These are phyloP conservation scores for Xyliphius kryptos DNA, from an alignment of 2,113 vertebrate species.

Conservation along the genomic window DNA sequence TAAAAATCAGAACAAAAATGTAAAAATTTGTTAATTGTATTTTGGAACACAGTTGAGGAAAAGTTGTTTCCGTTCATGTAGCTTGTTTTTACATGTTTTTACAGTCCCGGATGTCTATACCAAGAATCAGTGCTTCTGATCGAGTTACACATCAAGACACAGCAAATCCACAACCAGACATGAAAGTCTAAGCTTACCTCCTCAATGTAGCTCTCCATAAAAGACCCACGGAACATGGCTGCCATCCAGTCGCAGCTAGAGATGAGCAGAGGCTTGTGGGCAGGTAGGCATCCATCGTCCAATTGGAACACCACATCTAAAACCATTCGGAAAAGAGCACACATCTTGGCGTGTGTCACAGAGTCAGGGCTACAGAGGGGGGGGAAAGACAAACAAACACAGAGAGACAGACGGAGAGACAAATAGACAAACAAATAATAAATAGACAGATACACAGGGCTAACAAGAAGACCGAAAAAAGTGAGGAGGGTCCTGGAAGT, in stretches of 20 bases:
- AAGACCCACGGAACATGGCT: constrained; percentile 84
- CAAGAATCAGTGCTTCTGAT: no score
- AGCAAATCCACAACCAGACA: no score
- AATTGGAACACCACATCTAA: constrained; percentile 81
- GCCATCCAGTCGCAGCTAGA: constrained; percentile 51
- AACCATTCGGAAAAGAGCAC: constrained; percentile 72
- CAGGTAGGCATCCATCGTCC: constrained; percentile 75
- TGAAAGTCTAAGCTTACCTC: constrained; percentile 65
- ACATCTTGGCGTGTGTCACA: constrained; percentile 72
- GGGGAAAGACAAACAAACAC: constrained; percentile 58
- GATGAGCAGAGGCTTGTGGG: constrained; percentile 83
- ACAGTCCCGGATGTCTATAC: no score
- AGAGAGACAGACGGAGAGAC: constrained; percentile 53
- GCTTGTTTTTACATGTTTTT: no score
- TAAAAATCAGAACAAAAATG: no score
- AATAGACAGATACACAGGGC: constrained; percentile 47
- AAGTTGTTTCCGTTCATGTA: no score
- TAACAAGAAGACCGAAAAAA: constrained; percentile 39
- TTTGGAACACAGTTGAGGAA: no score
- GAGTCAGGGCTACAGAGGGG: constrained; percentile 69
- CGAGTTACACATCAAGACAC: no score
- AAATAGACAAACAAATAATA: constrained; percentile 46
- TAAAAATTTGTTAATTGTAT: no score
- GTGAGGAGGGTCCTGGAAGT: constrained; percentile 54
- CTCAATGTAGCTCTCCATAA: constrained; percentile 77